Conservation (phyloP, 2,888 invertebrate genomes). For the Rhingia rostrata region DNA sequence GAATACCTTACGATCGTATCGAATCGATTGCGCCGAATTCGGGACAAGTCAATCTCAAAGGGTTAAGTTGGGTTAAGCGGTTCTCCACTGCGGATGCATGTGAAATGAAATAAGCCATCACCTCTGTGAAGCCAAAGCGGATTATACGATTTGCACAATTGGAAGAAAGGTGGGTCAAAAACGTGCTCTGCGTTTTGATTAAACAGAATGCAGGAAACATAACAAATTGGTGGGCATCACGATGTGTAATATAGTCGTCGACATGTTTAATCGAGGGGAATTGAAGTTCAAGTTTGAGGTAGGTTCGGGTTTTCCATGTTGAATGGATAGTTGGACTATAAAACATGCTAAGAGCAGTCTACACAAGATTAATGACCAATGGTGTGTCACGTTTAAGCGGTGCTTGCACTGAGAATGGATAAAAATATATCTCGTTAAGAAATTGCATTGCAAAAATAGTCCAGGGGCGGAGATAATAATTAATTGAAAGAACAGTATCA, state of each 20-base stretch:
- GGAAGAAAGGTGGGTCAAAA: slow-evolving; percentile 69
- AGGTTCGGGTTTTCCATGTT: neutral
- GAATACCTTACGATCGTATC: slow-evolving; percentile 6
- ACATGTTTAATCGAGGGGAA: slow-evolving; percentile 40
- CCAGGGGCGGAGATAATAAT: no score
- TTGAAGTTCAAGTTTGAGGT: slow-evolving; percentile 56
- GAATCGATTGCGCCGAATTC: slow-evolving; percentile 9
- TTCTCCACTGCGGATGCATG: slow-evolving; percentile 6
- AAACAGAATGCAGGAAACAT: slow-evolving; percentile 24
- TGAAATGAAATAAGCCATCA: slow-evolving; percentile 43
- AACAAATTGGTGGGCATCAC: slow-evolving; percentile 64
- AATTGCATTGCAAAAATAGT: neutral
- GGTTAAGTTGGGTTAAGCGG: slow-evolving; percentile 56
- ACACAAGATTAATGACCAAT: slow-evolving; percentile 47
- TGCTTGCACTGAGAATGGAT: slow-evolving; percentile 25
- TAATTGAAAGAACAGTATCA: no score
- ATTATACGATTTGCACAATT: slow-evolving; percentile 1
- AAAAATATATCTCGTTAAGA: slow-evolving; percentile 14
- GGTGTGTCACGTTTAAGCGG: slow-evolving; percentile 60
- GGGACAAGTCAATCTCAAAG: slow-evolving; percentile 28
- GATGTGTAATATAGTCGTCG: slow-evolving; percentile 59
- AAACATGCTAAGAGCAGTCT: slow-evolving; percentile 4
- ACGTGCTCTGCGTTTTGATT: slow-evolving; percentile 60
- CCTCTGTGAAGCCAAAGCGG: neutral
- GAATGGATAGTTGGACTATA: slow-evolving; percentile 13